Conservation (phyloP, 1,140 invertebrate species). For the Drosophila hydei region DNA sequence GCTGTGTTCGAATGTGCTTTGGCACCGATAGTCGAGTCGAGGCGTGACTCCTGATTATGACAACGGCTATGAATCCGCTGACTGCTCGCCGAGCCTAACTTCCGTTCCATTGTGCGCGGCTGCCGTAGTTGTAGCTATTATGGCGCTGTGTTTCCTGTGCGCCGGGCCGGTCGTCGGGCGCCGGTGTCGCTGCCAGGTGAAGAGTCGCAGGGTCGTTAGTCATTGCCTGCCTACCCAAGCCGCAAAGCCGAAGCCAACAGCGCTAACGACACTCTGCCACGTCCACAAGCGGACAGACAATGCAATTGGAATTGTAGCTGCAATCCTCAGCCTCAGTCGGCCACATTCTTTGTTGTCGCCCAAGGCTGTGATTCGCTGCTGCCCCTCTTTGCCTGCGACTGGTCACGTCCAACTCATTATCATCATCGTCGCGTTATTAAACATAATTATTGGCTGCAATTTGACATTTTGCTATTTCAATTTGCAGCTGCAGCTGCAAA, state of each 20-base stretch:
- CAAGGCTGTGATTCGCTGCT: constrained; percentile 19
- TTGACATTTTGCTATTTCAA: constrained; percentile 37
- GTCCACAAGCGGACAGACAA: constrained; percentile 11
- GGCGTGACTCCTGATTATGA: constrained; percentile 20
- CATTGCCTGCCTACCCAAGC: constrained; percentile 20
- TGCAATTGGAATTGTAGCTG: constrained; percentile 29
- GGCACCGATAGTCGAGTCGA: no score
- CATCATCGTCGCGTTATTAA: constrained; percentile 34
- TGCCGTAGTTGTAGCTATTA: constrained; percentile 38
- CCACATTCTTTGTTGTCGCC: constrained; percentile 24
- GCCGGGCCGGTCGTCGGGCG: neutral
- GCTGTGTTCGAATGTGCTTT: neutral
- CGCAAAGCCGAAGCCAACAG: constrained; percentile 20
- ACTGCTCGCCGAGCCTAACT: constrained; percentile 32
- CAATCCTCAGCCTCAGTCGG: neutral
- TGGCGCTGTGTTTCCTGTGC: constrained; percentile 44
- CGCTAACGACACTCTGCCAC: constrained; percentile 27
- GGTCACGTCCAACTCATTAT: constrained; percentile 43
- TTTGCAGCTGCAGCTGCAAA: constrained; percentile 15
- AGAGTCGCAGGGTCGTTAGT: constrained; percentile 14
- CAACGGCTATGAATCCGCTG: constrained; percentile 31
- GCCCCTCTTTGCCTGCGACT: neutral
- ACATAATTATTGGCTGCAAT: constrained; percentile 43
- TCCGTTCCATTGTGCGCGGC: constrained; percentile 39
- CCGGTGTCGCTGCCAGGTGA: neutral